A percentile compares a stretch with the other conserved stretches of the same genome.
Conservation (phyloP, 2,797 vertebrate species). For the Merluccius polli region DNA sequence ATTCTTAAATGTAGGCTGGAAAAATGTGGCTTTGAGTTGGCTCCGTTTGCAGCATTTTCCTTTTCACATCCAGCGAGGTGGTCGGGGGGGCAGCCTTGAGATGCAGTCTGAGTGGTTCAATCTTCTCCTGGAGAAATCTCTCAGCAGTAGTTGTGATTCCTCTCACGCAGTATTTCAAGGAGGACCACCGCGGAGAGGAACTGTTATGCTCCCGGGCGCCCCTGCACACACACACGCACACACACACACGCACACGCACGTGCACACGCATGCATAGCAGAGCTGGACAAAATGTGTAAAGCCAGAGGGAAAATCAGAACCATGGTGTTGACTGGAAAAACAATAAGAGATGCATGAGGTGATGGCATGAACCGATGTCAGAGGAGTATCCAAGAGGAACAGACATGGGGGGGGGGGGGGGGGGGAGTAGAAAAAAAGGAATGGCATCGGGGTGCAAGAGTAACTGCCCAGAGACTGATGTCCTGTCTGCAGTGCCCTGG, state of each 20-base stretch:
- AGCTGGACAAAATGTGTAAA: neutral
- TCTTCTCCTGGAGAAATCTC: constrained; percentile 25
- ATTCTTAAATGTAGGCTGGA: constrained; percentile 25
- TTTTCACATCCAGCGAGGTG: neutral
- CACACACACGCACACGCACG: neutral
- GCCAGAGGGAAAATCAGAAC: neutral
- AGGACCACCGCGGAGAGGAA: constrained; percentile 11
- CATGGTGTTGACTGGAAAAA: neutral
- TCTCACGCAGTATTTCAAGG: neutral
- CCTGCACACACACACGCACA: neutral
- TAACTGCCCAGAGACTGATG: constrained; percentile 13
- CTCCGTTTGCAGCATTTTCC: constrained; percentile 12
- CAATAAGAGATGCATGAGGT: neutral
- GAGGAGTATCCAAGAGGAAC: neutral
- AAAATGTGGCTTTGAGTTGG: constrained; percentile 13
- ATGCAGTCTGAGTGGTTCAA: neutral
- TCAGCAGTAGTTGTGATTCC: constrained; percentile 1
- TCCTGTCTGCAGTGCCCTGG: constrained; percentile 12
- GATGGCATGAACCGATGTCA: neutral
- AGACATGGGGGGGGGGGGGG: no score
- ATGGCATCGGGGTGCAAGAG: constrained; percentile 7
- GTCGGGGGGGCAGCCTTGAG: constrained; percentile 7
- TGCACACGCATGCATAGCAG: neutral
- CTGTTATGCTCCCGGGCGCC: constrained; percentile 15
- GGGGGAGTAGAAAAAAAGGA: constrained; percentile 23